Percentiles rank a stretch among this genome's conserved stretches.
Conservation (phyloP, 1,140 invertebrate species). For the Cotesia vestalis region DNA sequence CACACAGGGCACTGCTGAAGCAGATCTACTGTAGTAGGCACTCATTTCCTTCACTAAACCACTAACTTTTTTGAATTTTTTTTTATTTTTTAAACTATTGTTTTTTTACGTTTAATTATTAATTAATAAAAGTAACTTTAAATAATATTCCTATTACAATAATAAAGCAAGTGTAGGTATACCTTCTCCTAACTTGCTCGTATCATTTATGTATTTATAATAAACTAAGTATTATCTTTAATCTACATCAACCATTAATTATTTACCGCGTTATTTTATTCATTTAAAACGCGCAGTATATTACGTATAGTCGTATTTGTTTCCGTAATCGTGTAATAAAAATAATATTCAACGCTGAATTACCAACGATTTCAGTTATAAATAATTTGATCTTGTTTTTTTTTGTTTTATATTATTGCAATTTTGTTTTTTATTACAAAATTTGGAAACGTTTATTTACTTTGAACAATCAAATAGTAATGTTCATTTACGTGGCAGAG, state of each 20-base stretch:
- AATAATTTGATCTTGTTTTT: too few relatives aligned
- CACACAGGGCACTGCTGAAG: conserved; percentile 65
- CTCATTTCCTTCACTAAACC: conserved; percentile 64
- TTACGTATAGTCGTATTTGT: conserved; percentile 5
- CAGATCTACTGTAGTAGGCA: conserved; percentile 65
- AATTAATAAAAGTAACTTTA: conserved; percentile 44
- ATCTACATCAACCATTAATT: conserved; percentile 32
- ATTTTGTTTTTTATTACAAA: background rate
- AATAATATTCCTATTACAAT: conserved; percentile 49
- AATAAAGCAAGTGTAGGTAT: conserved; percentile 64
- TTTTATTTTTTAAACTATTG: too few relatives aligned
- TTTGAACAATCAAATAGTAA: conserved; percentile 24
- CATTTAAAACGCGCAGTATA: conserved; percentile 7
- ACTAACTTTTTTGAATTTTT: conserved; percentile 55
- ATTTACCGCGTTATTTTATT: background rate
- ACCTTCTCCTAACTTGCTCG: conserved; percentile 65
- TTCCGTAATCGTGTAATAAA: background rate
- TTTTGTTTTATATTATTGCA: background rate
- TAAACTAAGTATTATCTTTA: too few relatives aligned
- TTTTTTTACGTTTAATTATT: conserved; percentile 33
- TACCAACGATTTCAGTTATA: too few relatives aligned
- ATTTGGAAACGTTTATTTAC: background rate
- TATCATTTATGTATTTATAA: conserved; percentile 36
- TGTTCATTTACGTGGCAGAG: conserved; percentile 60
- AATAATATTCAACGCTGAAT: too few relatives aligned